A percentile compares a stretch with the other conserved stretches of the same genome.
Conservation (phyloP, 2,888 invertebrate species). For the Apoderus coryli region DNA sequence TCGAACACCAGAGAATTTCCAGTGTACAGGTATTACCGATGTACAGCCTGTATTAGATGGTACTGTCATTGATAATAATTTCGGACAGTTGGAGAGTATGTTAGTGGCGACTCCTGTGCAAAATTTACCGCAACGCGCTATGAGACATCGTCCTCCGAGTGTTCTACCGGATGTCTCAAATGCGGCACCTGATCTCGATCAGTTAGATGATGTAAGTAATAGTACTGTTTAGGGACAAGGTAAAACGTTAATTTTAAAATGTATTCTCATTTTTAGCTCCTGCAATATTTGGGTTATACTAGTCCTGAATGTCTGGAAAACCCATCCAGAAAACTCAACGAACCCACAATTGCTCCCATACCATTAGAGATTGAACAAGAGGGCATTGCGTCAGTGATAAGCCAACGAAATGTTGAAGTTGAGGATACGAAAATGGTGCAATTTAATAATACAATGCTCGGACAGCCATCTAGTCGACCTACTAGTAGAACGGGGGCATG, state of each 20-base stretch:
- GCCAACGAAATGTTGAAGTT: conserved; percentile 71
- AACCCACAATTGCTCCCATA: conserved; percentile 61
- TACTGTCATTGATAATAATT: conserved; percentile 15
- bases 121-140: conserved; percentile 46
- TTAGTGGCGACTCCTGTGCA: conserved; percentile 18
- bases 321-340: conserved; percentile 57
- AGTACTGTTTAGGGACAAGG: too few species aligned
- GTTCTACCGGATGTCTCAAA: conserved; percentile 69
- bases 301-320: conserved; percentile 74
- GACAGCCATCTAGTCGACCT: conserved; percentile 26
- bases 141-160: conserved; percentile 57
- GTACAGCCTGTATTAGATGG: conserved; percentile 6
- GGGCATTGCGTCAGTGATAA: conserved; percentile 70
- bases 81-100: conserved; percentile 29
- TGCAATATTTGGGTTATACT: conserved; percentile 82
- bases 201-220: conserved; percentile 74
- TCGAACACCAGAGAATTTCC: conserved; percentile 46
- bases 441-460: conserved; percentile 26
- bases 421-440: conserved; percentile 39
- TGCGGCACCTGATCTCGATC: conserved; percentile 77
- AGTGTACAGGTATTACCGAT: conserved; percentile 6
- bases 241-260: conserved; percentile 8
- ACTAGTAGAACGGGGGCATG: conserved; percentile 20
- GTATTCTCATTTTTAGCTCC: conserved; percentile 40
- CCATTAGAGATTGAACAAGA: conserved; percentile 67